These are phyloP conservation scores for Neolamprologus variostigma DNA, from an alignment of 2,113 vertebrate species.

Conservation along the genomic window DNA sequence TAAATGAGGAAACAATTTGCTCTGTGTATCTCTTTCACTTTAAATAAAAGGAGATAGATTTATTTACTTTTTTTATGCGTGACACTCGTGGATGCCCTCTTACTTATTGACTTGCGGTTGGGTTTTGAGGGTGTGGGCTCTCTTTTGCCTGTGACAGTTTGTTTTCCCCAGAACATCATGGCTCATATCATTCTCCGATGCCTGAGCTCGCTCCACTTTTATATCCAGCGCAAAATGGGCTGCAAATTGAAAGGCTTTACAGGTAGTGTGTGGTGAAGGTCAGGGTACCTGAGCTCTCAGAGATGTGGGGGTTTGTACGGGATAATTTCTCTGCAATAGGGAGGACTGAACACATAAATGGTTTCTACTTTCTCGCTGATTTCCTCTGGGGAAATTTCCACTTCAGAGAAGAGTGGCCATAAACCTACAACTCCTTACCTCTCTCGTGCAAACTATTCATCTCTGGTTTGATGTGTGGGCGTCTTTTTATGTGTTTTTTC, in stretches of 20 bases:
- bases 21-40: not conserved
- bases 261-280: conserved; percentile 40
- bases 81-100: not conserved
- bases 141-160: not conserved
- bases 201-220: not conserved
- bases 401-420: conserved; percentile 20
- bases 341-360: conserved; percentile 44
- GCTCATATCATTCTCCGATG: not conserved
- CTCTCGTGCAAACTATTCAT: not conserved
- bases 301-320: conserved; percentile 4
- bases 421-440: not conserved
- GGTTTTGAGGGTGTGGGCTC: not conserved
- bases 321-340: conserved; percentile 38
- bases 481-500: not conserved
- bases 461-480: not conserved
- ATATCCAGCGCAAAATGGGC: conserved; percentile 3
- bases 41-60: not conserved
- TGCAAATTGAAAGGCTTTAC: conserved; percentile 30
- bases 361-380: conserved; percentile 28
- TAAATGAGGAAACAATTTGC: not conserved
- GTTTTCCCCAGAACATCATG: conserved; percentile 12
- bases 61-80: not conserved
- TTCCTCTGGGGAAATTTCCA: conserved; percentile 49
- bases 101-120: not conserved
- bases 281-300: not conserved